Conservation (phyloP, 2,113 vertebrate species). For the Tychaedon coryphoeus region DNA sequence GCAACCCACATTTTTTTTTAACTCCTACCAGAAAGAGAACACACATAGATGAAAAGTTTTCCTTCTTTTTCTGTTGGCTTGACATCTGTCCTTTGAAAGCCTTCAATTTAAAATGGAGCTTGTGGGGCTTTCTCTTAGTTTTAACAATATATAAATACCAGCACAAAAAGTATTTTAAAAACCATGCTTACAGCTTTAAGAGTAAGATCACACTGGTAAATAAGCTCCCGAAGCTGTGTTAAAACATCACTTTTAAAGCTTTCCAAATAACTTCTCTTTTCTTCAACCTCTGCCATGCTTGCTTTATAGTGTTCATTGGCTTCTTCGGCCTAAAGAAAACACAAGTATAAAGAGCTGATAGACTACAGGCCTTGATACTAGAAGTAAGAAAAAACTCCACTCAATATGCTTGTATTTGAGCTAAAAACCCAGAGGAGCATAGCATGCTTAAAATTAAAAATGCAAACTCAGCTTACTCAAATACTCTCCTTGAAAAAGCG, state of each 20-base stretch:
- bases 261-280: slow-evolving; percentile 85
- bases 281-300: slow-evolving; percentile 85
- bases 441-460: not conserved
- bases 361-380: not conserved
- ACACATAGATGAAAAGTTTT: not conserved
- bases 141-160: not conserved
- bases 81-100: not conserved
- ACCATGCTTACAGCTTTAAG: slow-evolving; percentile 88
- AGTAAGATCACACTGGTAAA: slow-evolving; percentile 96
- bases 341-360: not conserved
- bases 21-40: not conserved
- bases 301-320: slow-evolving; percentile 88
- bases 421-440: not conserved
- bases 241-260: slow-evolving; percentile 89
- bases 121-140: not conserved
- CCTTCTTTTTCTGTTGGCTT: not conserved
- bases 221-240: slow-evolving; percentile 88
- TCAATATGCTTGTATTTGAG: not conserved
- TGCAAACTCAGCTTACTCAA: not conserved
- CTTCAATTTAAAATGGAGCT: not conserved
- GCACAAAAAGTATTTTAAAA: not conserved
- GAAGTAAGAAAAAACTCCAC: not conserved
- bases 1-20: not conserved
- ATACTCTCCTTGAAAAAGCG: not conserved
- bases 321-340: slow-evolving; percentile 85